A percentile compares a stretch with the other conserved stretches of the same genome.
phyloP scores from a whole-genome alignment of 35 echinoderm and acorn worm species.

The Lytechinus variegatus region DNA sequence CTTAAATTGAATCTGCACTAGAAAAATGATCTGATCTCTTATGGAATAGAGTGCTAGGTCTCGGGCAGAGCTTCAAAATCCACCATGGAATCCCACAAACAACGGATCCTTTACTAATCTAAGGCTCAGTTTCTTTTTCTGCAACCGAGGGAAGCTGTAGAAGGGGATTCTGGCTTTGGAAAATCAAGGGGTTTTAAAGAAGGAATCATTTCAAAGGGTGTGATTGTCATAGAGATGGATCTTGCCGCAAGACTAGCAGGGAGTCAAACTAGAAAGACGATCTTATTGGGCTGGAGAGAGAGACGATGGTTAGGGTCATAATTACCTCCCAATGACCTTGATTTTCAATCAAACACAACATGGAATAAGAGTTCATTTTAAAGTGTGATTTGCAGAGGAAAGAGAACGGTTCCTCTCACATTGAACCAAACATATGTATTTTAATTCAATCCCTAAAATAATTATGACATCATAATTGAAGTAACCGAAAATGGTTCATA shows the following conservation, averaged over 20 bases:
- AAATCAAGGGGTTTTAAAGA: not conserved
- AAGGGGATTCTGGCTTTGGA: slow-evolving; percentile 1
- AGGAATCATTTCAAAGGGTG: not conserved
- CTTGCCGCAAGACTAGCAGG: not conserved
- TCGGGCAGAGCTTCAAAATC: not conserved
- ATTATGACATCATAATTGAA: too few relatives aligned
- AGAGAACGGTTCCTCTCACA: too few relatives aligned
- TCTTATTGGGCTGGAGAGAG: not conserved
- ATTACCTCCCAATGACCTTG: not conserved
- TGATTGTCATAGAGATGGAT: not conserved
- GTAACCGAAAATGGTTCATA: too few relatives aligned
- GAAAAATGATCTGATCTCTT: slow-evolving; percentile 34
- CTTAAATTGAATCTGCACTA: not conserved
- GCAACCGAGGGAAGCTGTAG: not conserved
- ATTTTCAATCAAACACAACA: too few relatives aligned
- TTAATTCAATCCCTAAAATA: too few relatives aligned
- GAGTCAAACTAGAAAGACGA: not conserved
- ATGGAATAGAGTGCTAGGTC: not conserved
- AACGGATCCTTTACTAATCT: slow-evolving; percentile 38
- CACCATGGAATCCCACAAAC: slow-evolving; percentile 6
- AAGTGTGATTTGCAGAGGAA: too few relatives aligned
- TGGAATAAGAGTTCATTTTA: too few relatives aligned
- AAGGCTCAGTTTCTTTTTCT: slow-evolving; percentile 3
- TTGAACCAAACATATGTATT: too few relatives aligned
- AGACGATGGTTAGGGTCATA: not conserved